Base-by-base conservation (phyloP, 2,113 vertebrate species). In the Zosterops japonicus region DNA sequence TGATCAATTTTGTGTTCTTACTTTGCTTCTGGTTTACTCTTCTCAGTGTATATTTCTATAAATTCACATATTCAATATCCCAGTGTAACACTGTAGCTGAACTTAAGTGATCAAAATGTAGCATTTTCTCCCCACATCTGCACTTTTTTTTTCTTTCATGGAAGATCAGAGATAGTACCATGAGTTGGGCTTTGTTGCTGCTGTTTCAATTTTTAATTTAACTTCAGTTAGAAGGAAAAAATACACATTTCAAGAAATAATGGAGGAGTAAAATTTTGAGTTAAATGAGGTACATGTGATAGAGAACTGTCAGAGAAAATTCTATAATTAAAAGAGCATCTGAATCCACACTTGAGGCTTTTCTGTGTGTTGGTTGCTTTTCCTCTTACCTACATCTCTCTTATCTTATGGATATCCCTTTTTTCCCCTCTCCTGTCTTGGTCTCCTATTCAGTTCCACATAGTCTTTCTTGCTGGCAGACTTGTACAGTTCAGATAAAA, bases 401-500 rank as follows among this genome's bases (percentile, higher is more conserved):
- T 85, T 85, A 77, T 80, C 63, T 90, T 80, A 57, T 1, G 13
- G 46, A 69, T 41, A 71, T 79, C 27, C 82, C 46, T 65, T 90
- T 91, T 76, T 64, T 6, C 8, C 23, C 41, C 16, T 19, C 36
- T 70, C 29, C 33, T 53, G 18, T 81, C 90, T 75, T 59, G 19
- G 28, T 80, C 41, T 61, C 33, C 56, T 56, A 11, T 53, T 89
- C 82, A 39, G 21, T 94, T 85, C 78, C 50, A 61, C 27, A 6
- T 33, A 21, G 42, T 72, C 44, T 71, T 92, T 72, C 41, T 71
- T 92, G 18, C 67, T 71, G 81, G 49, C 80, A 84, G 92, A 97
- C 83, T 92, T 49, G 12, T 94, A 90, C 82, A 86, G 94, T 93
- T 96, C 65, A 94, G 80, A 89, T 20, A 46, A 81, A 96, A 97